A percentile compares a stretch with the other conserved stretches of the same genome.
Conservation (phyloP, 2,888 invertebrate species). For the Agrochola litura region DNA sequence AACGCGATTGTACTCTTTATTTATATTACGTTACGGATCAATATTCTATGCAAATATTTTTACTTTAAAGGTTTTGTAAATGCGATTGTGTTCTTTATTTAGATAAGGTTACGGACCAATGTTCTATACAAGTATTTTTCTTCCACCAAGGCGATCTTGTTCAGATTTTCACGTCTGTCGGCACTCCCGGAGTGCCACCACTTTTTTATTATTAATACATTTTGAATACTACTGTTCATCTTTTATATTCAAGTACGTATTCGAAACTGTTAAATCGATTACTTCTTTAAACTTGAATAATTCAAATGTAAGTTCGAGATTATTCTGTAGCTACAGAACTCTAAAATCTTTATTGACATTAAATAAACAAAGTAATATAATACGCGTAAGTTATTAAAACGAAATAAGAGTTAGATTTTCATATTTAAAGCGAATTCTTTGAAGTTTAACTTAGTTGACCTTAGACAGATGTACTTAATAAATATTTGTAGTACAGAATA, state of each 20-base stretch:
- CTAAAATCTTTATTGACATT: slow-evolving; percentile 28
- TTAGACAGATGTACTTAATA: slow-evolving; percentile 14
- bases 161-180: too few species aligned
- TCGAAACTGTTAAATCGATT: not conserved
- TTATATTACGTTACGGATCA: too few species aligned
- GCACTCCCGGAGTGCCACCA: too few species aligned
- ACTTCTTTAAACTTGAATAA: not conserved
- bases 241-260: not conserved
- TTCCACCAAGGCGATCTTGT: too few species aligned
- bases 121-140: too few species aligned
- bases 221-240: not conserved
- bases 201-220: accelerated
- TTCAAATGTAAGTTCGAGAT: not conserved
- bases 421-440: slow-evolving; percentile 28
- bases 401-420: slow-evolving; percentile 12
- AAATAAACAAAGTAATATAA: slow-evolving; percentile 40
- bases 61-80: too few species aligned
- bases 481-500: slow-evolving; percentile 22
- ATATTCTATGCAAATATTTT: too few species aligned
- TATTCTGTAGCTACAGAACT: slow-evolving; percentile 9
- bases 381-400: slow-evolving; percentile 32
- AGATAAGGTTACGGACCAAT: too few species aligned
- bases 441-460: slow-evolving; percentile 30
- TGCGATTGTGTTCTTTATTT: too few species aligned
- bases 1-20: too few species aligned